Conservation (phyloP, 2,113 vertebrate genomes). For the Typhlomys cinereus region DNA sequence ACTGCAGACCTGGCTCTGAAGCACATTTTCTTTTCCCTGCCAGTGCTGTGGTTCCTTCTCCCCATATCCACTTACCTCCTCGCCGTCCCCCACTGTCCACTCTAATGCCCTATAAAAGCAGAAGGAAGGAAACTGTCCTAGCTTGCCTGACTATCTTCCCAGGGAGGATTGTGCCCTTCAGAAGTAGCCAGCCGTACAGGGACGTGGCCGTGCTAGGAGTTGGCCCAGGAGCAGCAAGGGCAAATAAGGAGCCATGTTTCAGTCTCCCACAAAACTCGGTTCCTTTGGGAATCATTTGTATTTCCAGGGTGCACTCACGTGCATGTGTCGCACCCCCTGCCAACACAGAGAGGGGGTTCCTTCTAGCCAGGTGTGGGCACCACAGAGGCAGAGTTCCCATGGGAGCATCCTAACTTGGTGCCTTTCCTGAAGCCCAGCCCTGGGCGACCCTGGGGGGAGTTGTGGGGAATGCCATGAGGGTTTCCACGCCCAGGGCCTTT, state of each 20-base stretch:
- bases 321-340: background rate
- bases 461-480: background rate
- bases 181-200: background rate
- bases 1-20: background rate
- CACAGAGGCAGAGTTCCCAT: background rate
- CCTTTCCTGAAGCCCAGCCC: background rate
- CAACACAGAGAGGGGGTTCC: background rate
- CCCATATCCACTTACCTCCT: background rate
- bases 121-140: background rate
- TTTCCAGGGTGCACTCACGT: background rate
- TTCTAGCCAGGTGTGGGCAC: background rate
- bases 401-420: background rate
- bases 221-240: background rate
- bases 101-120: background rate
- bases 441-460: background rate
- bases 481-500: background rate
- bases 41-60: background rate
- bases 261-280: no score
- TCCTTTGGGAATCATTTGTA: background rate
- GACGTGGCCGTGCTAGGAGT: background rate
- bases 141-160: background rate
- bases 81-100: no score
- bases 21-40: background rate
- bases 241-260: background rate
- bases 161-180: background rate